Evolutionary conservation across 2,888 invertebrate genomes (phyloP), one percentile per base, ranked within the genome.

Genomic region (Actias luna): DNA sequence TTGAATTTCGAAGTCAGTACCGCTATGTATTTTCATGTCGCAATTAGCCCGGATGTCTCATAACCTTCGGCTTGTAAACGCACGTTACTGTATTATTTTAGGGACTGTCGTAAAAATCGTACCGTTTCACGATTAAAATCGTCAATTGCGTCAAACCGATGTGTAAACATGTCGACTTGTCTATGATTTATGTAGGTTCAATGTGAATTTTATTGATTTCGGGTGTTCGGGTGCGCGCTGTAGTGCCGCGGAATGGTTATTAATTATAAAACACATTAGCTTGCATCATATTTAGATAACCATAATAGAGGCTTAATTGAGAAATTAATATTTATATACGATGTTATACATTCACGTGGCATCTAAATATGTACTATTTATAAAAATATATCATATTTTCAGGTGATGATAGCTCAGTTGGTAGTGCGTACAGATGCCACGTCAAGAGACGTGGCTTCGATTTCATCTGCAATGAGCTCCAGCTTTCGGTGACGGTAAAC

Each of bases 21-120:
- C 46, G 25, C 12, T 16, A 46, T 16, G 52, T 16, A 3, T 27
- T n/a, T n/a, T n/a, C n/a, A 55, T 55, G 55, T 55, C 55, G 55
- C 29, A 55, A 55, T 55, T 29, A 18, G 29, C 7, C 14, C 55
- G 29, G 29, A 55, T n/a, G 55, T 55, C 29, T 29, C n/a, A 7
- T n/a, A 29, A 29, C 55, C 55, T 55, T 55, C 55, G 55, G 29
- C 29, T 52, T 29, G 55, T 55, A 55, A 27, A 55, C 29, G 29
- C 55, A 55, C 55, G 29, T 55, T 55, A 29, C 14, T 29, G 29
- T 55, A 55, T 55, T 55, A 55, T 55, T 55, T 55, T 55, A 55
- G 55, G 55, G 55, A 55, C 29, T 29, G 55, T 55, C 55, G 55
- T 55, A 55, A 55, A 55, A 55, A 29, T n/a, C 29, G 55, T 55